phyloP scores from a whole-genome alignment of 2,113 vertebrate species.

The Cricetomys ansorgei region DNA sequence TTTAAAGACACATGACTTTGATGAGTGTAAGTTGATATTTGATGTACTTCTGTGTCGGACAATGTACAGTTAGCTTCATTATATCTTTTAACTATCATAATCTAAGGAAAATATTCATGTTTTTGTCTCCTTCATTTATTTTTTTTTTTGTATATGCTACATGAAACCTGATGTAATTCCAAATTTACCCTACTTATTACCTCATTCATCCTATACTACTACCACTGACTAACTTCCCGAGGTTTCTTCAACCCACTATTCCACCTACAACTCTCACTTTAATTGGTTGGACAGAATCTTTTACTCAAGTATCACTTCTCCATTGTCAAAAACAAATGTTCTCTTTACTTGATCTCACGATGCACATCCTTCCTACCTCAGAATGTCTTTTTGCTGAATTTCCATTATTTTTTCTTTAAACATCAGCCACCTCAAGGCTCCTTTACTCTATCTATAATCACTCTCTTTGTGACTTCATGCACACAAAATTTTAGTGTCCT shows the following conservation, averaged over 20 bases:
- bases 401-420: background rate
- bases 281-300: background rate
- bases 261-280: background rate
- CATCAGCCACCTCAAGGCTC: no score
- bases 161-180: background rate
- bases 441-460: background rate
- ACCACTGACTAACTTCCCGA: background rate
- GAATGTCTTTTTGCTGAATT: background rate
- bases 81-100: background rate
- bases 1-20: background rate
- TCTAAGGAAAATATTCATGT: background rate
- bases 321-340: background rate
- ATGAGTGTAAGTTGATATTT: background rate
- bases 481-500: background rate
- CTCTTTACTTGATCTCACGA: background rate
- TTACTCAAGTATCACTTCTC: background rate
- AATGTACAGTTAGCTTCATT: background rate
- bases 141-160: background rate
- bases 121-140: background rate
- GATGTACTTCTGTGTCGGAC: background rate
- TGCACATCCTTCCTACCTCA: background rate
- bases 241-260: background rate
- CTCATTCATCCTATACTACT: background rate
- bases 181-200: slow-evolving; percentile 6
- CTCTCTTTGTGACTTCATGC: background rate